Percentiles rank a stretch among this genome's conserved stretches.
phyloP scores from a whole-genome alignment of 2,113 vertebrate genomes.

The Tupaia chinensis region DNA sequence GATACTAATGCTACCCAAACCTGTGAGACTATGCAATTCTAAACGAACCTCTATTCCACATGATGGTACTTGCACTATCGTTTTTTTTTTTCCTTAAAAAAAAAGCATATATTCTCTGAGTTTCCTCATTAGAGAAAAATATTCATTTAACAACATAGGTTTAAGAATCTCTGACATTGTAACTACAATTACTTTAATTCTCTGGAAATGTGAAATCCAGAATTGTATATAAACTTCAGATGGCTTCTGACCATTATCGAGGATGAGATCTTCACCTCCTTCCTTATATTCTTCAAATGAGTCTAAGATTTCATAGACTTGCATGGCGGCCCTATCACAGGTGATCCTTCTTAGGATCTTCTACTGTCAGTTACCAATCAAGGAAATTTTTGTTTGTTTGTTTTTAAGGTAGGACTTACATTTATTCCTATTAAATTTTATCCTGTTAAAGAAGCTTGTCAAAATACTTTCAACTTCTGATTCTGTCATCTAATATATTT shows the following conservation, averaged over 20 bases:
- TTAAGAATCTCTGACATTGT: conserved; percentile 17
- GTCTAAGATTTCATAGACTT: neutral
- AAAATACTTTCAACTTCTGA: conserved; percentile 67
- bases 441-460: conserved; percentile 55
- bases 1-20: neutral
- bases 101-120: neutral
- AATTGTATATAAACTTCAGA: neutral
- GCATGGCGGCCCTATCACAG: neutral
- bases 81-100: no score
- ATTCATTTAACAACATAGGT: neutral
- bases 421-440: conserved; percentile 53
- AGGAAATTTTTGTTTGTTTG: neutral
- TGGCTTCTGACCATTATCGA: neutral
- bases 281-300: neutral
- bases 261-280: neutral
- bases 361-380: neutral
- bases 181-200: neutral
- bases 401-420: conserved; percentile 12
- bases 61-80: neutral
- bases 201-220: conserved; percentile 13
- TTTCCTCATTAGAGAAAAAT: conserved; percentile 44
- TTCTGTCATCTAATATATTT: conserved; percentile 53
- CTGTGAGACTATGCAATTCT: neutral
- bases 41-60: neutral
- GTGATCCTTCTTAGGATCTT: neutral